Conservation (phyloP, 2,113 vertebrate genomes). For the Oncorhynchus clarkii region DNA sequence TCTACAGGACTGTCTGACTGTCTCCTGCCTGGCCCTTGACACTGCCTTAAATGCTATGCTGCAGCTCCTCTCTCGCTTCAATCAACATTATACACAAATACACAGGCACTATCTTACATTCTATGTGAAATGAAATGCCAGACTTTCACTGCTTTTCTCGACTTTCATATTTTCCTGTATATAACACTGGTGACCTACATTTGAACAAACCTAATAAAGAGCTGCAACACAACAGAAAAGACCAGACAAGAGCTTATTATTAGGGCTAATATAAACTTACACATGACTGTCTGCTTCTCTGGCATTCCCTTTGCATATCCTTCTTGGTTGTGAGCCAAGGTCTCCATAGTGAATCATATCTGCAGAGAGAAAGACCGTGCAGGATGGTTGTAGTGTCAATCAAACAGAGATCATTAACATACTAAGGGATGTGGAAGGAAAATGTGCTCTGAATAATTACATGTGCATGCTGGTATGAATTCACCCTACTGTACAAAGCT, state of each 20-base stretch:
- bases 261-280: slow-evolving; percentile 62
- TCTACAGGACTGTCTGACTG: background rate
- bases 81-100: no score
- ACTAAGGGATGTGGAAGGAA: background rate
- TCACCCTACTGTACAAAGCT: no score
- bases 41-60: background rate
- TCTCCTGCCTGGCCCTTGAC: background rate
- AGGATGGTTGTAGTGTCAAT: slow-evolving; percentile 15
- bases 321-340: slow-evolving; percentile 72
- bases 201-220: background rate
- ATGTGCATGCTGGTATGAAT: no score
- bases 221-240: background rate
- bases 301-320: slow-evolving; percentile 24
- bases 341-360: slow-evolving; percentile 75
- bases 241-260: background rate
- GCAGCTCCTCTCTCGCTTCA: no score
- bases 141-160: no score
- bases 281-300: slow-evolving; percentile 27
- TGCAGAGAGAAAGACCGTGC: slow-evolving; percentile 37
- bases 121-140: no score
- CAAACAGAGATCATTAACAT: background rate
- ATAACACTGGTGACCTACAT: background rate
- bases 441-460: no score
- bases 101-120: no score
- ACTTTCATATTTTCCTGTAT: no score